A percentile compares a stretch with the other conserved stretches of the same genome.
Evolutionary conservation across 2,888 invertebrate genomes (phyloP).

Genomic region (Philonicus albiceps): DNA sequence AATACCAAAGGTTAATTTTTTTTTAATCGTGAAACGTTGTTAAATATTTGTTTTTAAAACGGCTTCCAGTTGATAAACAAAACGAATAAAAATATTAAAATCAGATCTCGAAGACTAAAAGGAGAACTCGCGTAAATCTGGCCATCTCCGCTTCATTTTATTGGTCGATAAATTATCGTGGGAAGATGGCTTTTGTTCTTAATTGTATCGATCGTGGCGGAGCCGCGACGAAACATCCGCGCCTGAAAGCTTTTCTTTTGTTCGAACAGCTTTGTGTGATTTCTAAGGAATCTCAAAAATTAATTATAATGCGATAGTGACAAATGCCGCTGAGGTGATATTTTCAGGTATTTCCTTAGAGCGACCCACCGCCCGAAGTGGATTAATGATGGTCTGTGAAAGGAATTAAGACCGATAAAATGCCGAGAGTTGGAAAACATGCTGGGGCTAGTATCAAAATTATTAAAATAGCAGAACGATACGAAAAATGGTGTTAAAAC

Average conservation of each 20-base stretch:
- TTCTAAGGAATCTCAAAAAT: conserved; percentile 8
- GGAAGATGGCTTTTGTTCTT: background rate
- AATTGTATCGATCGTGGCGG: background rate
- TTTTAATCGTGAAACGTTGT: background rate
- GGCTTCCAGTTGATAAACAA: background rate
- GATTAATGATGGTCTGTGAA: conserved; percentile 17
- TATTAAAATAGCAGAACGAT: background rate
- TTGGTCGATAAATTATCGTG: background rate
- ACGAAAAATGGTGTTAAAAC: background rate
- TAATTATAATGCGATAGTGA: conserved; percentile 30
- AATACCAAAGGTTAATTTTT: background rate
- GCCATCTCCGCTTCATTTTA: background rate
- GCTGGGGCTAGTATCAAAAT: background rate
- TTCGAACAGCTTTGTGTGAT: background rate
- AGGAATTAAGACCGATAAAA: background rate
- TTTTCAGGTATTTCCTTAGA: conserved; percentile 23
- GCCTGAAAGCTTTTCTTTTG: background rate
- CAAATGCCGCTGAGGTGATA: conserved; percentile 10
- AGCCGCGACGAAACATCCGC: background rate
- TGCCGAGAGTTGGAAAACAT: background rate
- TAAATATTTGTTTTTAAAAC: background rate
- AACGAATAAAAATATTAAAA: background rate
- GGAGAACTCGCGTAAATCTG: background rate
- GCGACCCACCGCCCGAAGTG: background rate
- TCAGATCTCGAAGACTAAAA: background rate